Conservation (phyloP, 2,113 vertebrate genomes). For the Columbina picui region DNA sequence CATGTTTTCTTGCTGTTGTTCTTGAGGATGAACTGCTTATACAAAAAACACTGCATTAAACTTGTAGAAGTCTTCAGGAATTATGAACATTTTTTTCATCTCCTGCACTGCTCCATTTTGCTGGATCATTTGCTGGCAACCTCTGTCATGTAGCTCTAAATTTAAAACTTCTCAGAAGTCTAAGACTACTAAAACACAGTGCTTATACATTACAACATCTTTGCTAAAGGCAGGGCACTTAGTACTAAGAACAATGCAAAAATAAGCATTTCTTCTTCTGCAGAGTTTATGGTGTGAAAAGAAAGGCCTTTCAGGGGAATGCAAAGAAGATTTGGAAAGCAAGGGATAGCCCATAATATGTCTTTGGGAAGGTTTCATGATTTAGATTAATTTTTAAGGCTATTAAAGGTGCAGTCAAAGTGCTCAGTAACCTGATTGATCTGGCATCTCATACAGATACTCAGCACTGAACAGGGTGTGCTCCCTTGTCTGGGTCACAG, state of each 20-base stretch:
- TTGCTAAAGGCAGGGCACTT: background rate
- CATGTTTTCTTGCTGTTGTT: background rate
- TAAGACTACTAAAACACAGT: background rate
- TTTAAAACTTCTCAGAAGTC: background rate
- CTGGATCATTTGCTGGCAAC: background rate
- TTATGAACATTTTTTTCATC: accelerated
- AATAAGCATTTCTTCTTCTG: background rate
- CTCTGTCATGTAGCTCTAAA: background rate
- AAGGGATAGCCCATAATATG: background rate
- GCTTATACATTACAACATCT: background rate
- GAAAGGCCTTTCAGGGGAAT: background rate
- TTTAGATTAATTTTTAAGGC: background rate
- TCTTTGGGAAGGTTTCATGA: background rate
- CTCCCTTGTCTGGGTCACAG: background rate
- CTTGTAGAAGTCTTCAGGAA: background rate
- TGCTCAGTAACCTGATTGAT: background rate
- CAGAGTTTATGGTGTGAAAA: background rate
- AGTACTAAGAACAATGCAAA: background rate
- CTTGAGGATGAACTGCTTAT: background rate
- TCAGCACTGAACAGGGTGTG: accelerated
- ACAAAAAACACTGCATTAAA: background rate
- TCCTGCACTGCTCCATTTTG: background rate
- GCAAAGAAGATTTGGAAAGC: background rate
- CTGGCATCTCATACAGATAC: background rate
- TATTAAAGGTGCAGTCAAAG: accelerated